Base-by-base conservation (phyloP, 2,888 invertebrate genomes). In the Melipona bicolor region DNA sequence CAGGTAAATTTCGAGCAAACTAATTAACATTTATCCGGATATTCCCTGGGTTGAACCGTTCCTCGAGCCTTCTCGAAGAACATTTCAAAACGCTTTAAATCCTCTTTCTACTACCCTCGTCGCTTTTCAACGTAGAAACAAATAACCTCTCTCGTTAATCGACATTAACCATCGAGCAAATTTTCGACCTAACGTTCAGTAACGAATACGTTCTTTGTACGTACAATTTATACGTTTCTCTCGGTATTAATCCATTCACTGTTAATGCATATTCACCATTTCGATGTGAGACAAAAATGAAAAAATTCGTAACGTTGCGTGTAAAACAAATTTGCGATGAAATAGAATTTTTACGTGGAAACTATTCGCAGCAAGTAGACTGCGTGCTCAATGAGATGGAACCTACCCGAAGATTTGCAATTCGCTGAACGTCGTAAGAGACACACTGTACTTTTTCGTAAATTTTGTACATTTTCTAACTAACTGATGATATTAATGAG, bases 21-120 rank as follows among this genome's bases (percentile, higher is more conserved):
- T 86, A 73, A 77, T 86, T 80, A 77, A 80, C 54, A 72, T 71
- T 75, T 61, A 81, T 84, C 32, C 65, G 72, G 62, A 84, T 83
- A 79, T 81, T 65, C 24, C n/a, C 43, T 54, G 32, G 19, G 24
- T 52, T 36, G 56, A 13, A 43, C 24, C 52, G 56, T 32, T 52
- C 21, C 9, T 43, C 43, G 43, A 43, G 43, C 43, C 27, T 13
- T 19, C 2, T 43, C 64, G 54, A 68, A 64, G 11, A n/a, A 70
- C 61, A 61, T 15, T n/a, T 27, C 32, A 13, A 59, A 56, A 75
- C 61, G 65, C 62, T 50, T 67, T 54, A 69, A 79, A 69, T 27
- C 56, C 32, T 49, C 27, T 11, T n/a, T 4, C 4, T 6, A n/a
- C 4, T 6, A n/a, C 1, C 17, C 21, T 13, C 32, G 49, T 24